A percentile compares a stretch with the other conserved stretches of the same genome.
phyloP scores from a whole-genome alignment of 2,888 invertebrate species.

The Drosophila paramelanica region DNA sequence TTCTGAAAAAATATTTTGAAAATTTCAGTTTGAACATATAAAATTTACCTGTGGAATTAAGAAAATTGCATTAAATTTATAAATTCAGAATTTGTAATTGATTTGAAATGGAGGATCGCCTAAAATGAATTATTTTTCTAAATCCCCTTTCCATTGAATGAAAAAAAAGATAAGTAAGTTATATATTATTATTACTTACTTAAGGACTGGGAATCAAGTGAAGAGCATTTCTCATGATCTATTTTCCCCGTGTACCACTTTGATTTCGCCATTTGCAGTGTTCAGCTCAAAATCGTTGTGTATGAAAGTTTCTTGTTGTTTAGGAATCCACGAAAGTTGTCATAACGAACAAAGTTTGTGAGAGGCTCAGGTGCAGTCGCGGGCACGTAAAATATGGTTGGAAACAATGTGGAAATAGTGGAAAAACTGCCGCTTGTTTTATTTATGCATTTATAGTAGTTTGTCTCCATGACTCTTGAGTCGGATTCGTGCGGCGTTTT shows the following conservation, averaged over 20 bases:
- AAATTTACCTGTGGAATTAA: not conserved
- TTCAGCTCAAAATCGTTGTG: constrained; percentile 10
- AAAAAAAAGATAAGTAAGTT: too few species aligned
- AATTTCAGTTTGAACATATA: not conserved
- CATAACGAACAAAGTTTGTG: constrained; percentile 60
- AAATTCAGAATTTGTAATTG: too few species aligned
- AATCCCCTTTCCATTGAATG: too few species aligned
- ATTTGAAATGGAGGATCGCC: too few species aligned
- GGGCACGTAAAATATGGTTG: constrained; percentile 68
- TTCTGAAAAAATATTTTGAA: not conserved
- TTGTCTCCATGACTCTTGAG: constrained; percentile 52
- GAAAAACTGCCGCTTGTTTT: constrained; percentile 70
- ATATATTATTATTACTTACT: not conserved
- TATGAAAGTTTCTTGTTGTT: constrained; percentile 45
- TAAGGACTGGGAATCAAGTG: not conserved
- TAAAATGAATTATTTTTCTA: too few species aligned
- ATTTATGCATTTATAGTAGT: constrained; percentile 61
- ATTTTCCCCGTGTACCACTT: not conserved
- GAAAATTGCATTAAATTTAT: too few species aligned
- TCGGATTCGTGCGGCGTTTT: constrained; percentile 52
- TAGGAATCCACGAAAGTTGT: constrained; percentile 57
- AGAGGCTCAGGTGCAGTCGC: constrained; percentile 53
- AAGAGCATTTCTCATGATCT: constrained; percentile 1
- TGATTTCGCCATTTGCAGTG: constrained; percentile 5
- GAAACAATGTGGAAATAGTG: constrained; percentile 67